These are phyloP conservation scores for Drosophila sulfurigaster DNA, from an alignment of 1,140 invertebrate species.

Conservation along the genomic window DNA sequence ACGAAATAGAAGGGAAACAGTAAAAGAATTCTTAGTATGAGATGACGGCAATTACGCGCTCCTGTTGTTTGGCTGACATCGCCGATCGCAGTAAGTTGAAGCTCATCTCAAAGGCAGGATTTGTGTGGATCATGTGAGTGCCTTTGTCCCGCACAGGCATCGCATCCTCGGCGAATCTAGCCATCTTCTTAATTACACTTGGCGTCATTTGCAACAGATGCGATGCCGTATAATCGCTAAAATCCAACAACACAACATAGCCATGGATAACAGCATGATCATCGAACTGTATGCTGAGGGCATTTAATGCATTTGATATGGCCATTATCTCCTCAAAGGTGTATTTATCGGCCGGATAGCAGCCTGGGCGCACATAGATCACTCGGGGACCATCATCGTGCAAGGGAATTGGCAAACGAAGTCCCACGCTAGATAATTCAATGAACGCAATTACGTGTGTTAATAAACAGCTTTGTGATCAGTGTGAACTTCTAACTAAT, in stretches of 20 bases:
- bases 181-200: constrained; percentile 83
- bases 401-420: constrained; percentile 47
- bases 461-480: neutral
- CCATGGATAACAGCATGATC: constrained; percentile 65
- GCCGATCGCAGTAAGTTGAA: constrained; percentile 85
- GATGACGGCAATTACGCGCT: constrained; percentile 72
- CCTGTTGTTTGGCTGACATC: constrained; percentile 85
- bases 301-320: constrained; percentile 42
- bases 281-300: constrained; percentile 62
- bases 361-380: constrained; percentile 75
- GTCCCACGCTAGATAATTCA: constrained; percentile 19
- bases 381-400: constrained; percentile 79
- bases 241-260: constrained; percentile 76
- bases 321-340: constrained; percentile 54
- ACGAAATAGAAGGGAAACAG: neutral
- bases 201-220: constrained; percentile 85
- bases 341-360: constrained; percentile 52
- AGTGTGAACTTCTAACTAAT: no score
- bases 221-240: constrained; percentile 73
- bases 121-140: constrained; percentile 85
- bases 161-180: constrained; percentile 85
- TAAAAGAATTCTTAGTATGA: neutral
- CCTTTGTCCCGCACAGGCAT: constrained; percentile 85
- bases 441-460: neutral
- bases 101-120: constrained; percentile 85